phyloP scores from a whole-genome alignment of 1,140 invertebrate species.

The Phthorimaea operculella region DNA sequence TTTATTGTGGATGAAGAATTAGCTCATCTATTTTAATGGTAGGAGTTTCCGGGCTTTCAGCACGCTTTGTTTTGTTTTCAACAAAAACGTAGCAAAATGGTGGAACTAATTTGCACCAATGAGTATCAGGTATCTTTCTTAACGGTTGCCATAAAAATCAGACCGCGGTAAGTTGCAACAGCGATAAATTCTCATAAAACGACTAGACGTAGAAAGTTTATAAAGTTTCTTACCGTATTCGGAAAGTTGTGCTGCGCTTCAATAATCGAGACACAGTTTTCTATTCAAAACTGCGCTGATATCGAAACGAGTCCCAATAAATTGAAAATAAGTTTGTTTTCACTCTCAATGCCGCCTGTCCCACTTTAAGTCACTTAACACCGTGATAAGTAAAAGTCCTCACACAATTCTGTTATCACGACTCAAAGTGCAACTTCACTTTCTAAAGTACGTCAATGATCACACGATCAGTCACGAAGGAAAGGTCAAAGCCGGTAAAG shows the following conservation, averaged over 20 bases:
- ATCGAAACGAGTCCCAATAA: conserved; percentile 49
- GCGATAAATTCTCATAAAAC: not conserved
- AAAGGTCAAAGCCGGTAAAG: conserved; percentile 29
- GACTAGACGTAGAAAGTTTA: not conserved
- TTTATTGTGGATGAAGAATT: conserved; percentile 4
- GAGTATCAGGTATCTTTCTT: not conserved
- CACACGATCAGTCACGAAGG: conserved; percentile 43
- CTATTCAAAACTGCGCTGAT: conserved; percentile 55
- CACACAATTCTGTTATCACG: conserved; percentile 47
- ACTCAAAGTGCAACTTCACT: conserved; percentile 45
- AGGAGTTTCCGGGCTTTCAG: not conserved
- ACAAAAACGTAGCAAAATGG: not conserved
- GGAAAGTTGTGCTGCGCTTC: conserved; percentile 30
- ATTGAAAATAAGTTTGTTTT: conserved; percentile 21
- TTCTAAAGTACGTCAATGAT: conserved; percentile 39
- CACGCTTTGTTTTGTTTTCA: not conserved
- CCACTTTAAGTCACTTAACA: conserved; percentile 13
- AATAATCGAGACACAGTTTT: conserved; percentile 61
- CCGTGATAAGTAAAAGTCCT: conserved; percentile 32
- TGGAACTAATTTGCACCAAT: not conserved
- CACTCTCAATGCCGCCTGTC: conserved; percentile 24
- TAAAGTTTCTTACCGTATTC: conserved; percentile 40
- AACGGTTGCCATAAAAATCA: too few species aligned
- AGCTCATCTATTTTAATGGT: conserved; percentile 2
- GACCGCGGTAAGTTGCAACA: too few species aligned